Base-by-base conservation (phyloP, 2,888 invertebrate species). In the Eupeodes latifasciatus region DNA sequence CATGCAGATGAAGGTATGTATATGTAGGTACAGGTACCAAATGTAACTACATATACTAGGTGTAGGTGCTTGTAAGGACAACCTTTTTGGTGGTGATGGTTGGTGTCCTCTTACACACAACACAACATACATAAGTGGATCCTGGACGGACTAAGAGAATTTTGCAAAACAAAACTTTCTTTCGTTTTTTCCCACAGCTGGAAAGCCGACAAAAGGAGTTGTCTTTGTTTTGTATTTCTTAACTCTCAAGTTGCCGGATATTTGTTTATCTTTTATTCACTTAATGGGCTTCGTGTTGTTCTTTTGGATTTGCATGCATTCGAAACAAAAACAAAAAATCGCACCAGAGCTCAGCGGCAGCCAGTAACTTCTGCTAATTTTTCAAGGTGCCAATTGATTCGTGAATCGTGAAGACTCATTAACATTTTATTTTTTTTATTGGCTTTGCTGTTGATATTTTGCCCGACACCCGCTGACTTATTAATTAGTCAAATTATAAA, bases 381-480 rank as follows among this genome's bases (percentile, higher is more conserved):
- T 77, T 85, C 81, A 81, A 81, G 81, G 85, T 81, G 85, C 77
- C 72, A 81, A 74, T 81, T 66, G 66, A 66, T 61, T 77, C 16
- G 76, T 61, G 72, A 66, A 49, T 66, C 14, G 76, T 67, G 81
- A 36, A 40, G 67, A 7, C 40, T 64, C 57, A 49, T 57, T 59
- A 67, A 72, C 47, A 71, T 67, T 74, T 59, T 53, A 71, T 67
- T 74, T 59, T 59, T 53, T 49, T 57, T 57, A 4, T 57, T 19
- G 2, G 51, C 3, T 53, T 53, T 53, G 3, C 19, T 2, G 51
- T 59, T 44, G 40, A 61, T 67, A 14, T 36, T 47, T 51, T 4
- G 3, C 11, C 19, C 5, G 19, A 77, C 72, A 72, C 81, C 85
- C 72, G 81, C 72, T 77, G 85, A 59, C 81, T 85, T 81, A 81